Evolutionary conservation across 1,140 invertebrate genomes (phyloP).

Genomic region (Geopemphigus sp.): DNA sequence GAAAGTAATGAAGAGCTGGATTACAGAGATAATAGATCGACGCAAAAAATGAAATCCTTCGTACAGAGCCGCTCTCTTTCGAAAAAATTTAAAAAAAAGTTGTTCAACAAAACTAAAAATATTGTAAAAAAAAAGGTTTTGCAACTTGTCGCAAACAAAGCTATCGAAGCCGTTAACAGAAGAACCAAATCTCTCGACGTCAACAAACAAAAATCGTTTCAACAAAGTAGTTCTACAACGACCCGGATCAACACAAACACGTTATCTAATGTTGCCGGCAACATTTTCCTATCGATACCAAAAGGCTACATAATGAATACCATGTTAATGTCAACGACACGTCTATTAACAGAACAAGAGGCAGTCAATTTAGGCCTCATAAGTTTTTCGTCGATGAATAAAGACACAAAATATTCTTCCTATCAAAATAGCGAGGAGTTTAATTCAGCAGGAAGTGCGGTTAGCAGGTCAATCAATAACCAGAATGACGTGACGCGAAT

Average conservation of each 20-base stretch:
- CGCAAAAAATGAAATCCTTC: not conserved
- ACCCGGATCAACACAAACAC: not conserved
- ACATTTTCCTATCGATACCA: slow-evolving; percentile 4
- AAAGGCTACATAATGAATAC: not conserved
- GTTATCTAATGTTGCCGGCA: not conserved
- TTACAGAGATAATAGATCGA: not conserved
- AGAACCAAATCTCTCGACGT: not conserved
- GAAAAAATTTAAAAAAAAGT: not conserved
- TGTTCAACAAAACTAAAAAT: not conserved
- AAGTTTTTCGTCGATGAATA: not conserved
- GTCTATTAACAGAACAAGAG: not conserved
- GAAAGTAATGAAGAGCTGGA: slow-evolving; percentile 22
- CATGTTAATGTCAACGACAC: not conserved
- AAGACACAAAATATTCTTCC: not conserved
- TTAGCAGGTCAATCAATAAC: not conserved
- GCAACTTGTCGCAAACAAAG: not conserved
- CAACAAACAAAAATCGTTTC: not conserved
- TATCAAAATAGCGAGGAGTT: not conserved
- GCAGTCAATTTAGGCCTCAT: slow-evolving; percentile 8
- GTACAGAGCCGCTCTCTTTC: not conserved
- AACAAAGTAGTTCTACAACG: not conserved
- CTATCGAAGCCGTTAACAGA: not conserved
- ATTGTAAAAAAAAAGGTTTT: not conserved
- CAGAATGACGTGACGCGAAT: too few species aligned
- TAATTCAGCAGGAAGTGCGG: not conserved